These are phyloP conservation scores for Galendromus occidentalis DNA, from an alignment of 1,140 invertebrate genomes.

Conservation along the genomic window DNA sequence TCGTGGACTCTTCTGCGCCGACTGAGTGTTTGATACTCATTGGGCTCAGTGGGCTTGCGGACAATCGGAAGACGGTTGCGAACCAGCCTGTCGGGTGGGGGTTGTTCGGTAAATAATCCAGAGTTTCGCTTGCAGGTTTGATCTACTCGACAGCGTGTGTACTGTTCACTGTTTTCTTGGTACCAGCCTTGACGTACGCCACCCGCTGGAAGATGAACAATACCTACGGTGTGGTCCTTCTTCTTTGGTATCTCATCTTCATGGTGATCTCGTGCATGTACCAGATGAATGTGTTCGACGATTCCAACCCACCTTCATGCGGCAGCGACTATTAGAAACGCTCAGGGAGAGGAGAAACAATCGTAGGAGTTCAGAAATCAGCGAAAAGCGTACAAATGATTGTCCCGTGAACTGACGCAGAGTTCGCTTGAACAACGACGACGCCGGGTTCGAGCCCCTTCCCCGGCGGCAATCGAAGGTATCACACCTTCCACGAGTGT, in stretches of 20 bases:
- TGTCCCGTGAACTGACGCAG: too few species aligned
- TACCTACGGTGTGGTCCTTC: constrained; percentile 61
- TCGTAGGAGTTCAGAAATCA: too few species aligned
- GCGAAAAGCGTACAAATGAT: too few species aligned
- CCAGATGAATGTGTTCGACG: constrained; percentile 75
- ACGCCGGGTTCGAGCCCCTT: too few species aligned
- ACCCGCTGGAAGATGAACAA: constrained; percentile 82
- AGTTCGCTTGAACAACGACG: too few species aligned
- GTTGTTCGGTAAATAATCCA: not conserved
- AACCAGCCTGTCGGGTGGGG: not conserved
- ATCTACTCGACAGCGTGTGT: constrained; percentile 75
- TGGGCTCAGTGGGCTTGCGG: too few species aligned
- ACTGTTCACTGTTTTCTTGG: constrained; percentile 73
- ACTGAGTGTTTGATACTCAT: too few species aligned
- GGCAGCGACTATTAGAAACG: constrained; percentile 43
- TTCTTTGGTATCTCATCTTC: constrained; percentile 79
- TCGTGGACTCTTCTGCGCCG: not conserved
- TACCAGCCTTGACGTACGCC: constrained; percentile 64
- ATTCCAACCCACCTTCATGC: constrained; percentile 68
- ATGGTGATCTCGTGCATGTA: constrained; percentile 74
- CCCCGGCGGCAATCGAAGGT: too few species aligned
- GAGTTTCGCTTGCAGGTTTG: constrained; percentile 38
- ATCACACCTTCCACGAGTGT: too few species aligned
- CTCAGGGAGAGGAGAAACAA: not conserved
- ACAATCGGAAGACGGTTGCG: not conserved